Conservation (phyloP, 2,797 vertebrate species). For the Glyptemys insculpta region DNA sequence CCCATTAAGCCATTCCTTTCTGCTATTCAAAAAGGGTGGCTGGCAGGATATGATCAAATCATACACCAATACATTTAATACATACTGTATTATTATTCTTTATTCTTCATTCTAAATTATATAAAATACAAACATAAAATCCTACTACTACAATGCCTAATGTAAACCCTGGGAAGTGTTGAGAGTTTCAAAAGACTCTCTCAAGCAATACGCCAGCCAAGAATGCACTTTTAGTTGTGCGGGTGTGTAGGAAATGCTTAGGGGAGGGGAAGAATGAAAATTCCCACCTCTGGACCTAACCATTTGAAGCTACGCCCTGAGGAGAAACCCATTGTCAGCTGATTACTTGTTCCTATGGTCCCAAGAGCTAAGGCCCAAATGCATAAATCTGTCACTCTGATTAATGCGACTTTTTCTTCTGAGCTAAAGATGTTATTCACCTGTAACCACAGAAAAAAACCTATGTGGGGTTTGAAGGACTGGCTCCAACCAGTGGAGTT, state of each 20-base stretch:
- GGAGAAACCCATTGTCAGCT: background rate
- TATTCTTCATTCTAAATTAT: no score
- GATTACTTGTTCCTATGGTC: background rate
- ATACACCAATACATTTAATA: no score
- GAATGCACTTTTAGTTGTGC: background rate
- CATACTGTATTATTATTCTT: no score
- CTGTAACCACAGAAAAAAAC: background rate
- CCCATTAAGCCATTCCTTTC: no score
- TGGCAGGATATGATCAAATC: no score
- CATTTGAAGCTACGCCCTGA: background rate
- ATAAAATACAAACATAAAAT: no score
- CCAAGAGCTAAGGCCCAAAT: background rate
- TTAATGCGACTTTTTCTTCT: background rate
- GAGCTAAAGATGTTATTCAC: background rate
- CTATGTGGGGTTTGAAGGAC: background rate
- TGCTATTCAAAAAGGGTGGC: no score
- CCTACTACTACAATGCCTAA: background rate
- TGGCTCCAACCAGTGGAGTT: background rate
- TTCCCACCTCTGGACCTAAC: no score
- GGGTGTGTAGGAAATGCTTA: background rate
- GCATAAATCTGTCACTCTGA: background rate
- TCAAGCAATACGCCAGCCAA: background rate
- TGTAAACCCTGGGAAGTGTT: background rate
- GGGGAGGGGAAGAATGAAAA: background rate
- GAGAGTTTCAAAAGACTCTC: background rate